Conservation (phyloP, 2,888 invertebrate species). For the Lasioglossum marginatum region DNA sequence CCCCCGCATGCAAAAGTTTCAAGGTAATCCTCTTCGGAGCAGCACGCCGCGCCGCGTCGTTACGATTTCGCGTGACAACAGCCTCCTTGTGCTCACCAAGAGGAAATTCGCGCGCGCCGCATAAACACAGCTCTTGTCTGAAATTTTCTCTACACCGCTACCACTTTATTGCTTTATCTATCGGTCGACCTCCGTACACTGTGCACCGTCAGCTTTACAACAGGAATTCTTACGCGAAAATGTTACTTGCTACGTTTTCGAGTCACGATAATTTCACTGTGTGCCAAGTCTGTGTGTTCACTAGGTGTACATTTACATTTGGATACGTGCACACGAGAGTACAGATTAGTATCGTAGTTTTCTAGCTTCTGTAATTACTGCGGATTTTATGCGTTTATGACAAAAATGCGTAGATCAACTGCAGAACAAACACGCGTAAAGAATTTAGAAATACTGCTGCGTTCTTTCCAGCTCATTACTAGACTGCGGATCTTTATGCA, state of each 20-base stretch:
- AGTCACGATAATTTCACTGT: not conserved
- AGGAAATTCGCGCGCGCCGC: conserved; percentile 50
- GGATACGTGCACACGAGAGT: not conserved
- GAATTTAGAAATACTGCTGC: not conserved
- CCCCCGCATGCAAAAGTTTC: conserved; percentile 69
- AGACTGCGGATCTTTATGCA: too few species aligned
- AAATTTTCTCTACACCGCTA: conserved; percentile 49
- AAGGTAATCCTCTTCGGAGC: conserved; percentile 71
- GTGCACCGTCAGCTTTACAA: not conserved
- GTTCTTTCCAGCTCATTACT: not conserved
- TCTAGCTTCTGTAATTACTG: too few species aligned
- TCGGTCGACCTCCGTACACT: not conserved
- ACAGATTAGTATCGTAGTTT: not conserved
- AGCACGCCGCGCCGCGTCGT: conserved; percentile 31
- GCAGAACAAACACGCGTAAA: not conserved
- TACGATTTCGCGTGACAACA: conserved; percentile 61
- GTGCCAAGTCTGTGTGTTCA: too few species aligned
- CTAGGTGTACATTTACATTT: too few species aligned
- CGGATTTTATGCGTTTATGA: not conserved
- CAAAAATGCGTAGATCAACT: not conserved
- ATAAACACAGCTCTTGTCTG: conserved; percentile 42
- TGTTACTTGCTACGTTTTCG: not conserved
- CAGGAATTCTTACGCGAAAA: not conserved
- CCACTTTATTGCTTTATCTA: conserved; percentile 59
- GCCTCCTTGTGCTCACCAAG: conserved; percentile 25